These are phyloP conservation scores for Ophiothrix spiculata DNA, from an alignment of 35 echinoderm and acorn worm species.

Conservation along the genomic window DNA sequence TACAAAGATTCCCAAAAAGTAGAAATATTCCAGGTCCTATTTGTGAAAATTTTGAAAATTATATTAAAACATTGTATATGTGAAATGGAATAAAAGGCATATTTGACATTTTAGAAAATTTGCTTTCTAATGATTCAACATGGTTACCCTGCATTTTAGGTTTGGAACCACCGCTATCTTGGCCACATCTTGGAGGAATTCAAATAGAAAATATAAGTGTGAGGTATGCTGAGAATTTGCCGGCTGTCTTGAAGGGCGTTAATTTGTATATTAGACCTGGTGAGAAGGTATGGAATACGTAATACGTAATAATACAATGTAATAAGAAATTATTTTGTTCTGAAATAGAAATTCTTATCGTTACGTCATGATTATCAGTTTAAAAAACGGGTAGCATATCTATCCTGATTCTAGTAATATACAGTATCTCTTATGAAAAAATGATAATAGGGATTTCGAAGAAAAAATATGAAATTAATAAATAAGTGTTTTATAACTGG, in stretches of 20 bases:
- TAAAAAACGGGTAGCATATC: background rate
- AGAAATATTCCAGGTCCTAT: too few species aligned
- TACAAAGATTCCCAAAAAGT: too few species aligned
- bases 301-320: background rate
- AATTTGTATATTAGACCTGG: conserved; percentile 62
- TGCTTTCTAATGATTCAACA: too few species aligned
- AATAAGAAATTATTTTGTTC: background rate
- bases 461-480: background rate
- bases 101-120: too few species aligned
- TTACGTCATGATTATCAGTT: background rate
- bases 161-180: conserved; percentile 35
- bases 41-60: too few species aligned
- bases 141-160: conserved; percentile 25
- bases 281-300: conserved; percentile 52
- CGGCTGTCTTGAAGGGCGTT: conserved; percentile 65
- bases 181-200: conserved; percentile 68
- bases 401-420: background rate
- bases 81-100: too few species aligned
- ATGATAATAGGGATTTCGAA: background rate
- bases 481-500: too few species aligned
- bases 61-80: too few species aligned
- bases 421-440: background rate
- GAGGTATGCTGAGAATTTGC: conserved; percentile 65
- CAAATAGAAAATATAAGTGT: conserved; percentile 60
- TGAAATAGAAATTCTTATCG: background rate